Evolutionary conservation across 2,113 vertebrate genomes (phyloP).

Genomic region (Bombycilla garrulus): DNA sequence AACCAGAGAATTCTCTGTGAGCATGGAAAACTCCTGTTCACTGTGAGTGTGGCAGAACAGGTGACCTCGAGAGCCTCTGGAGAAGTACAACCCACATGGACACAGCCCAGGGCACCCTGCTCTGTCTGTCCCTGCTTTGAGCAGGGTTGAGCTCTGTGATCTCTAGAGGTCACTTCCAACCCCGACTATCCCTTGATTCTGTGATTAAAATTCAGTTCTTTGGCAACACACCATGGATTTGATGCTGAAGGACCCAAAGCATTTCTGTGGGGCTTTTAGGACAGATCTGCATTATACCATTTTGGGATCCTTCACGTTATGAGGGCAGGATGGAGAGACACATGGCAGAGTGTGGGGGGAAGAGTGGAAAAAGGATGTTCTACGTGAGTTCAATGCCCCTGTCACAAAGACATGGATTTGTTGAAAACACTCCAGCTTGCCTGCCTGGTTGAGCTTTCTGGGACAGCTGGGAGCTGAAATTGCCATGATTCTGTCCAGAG

Average conservation of each 20-base stretch:
- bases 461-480: not conserved
- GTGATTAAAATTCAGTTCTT: not conserved
- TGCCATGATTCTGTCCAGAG: not conserved
- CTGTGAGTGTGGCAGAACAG: not conserved
- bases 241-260: not conserved
- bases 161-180: not conserved
- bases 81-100: not conserved
- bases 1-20: not conserved
- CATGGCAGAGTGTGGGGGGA: rapidly evolving
- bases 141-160: not conserved
- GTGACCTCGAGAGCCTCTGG: not conserved
- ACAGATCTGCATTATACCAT: no score
- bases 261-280: not conserved
- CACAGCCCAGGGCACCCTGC: not conserved
- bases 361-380: not conserved
- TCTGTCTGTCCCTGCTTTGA: not conserved
- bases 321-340: not conserved
- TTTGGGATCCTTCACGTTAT: rapidly evolving
- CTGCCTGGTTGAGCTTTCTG: not conserved
- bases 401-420: not conserved
- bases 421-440: not conserved
- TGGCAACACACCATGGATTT: not conserved
- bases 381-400: not conserved
- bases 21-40: not conserved
- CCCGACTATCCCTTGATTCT: not conserved